Percentiles rank a stretch among this genome's conserved stretches.
phyloP scores from a whole-genome alignment of 2,113 vertebrate species.

The Promerops cafer region DNA sequence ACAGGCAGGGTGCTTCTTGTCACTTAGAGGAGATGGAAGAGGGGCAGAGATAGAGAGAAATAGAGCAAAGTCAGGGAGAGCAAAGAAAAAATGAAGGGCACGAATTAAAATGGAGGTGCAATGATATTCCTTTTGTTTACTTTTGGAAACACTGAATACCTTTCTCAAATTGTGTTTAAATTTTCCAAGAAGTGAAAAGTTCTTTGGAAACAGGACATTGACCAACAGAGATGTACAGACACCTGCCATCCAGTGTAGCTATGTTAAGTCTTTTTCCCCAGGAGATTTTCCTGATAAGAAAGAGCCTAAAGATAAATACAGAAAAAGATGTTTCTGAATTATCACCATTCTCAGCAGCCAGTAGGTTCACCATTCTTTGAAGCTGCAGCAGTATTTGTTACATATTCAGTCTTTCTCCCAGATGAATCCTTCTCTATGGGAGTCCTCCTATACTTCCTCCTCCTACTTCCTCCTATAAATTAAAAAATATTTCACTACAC shows the following conservation, averaged over 20 bases:
- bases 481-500: not conserved
- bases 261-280: not conserved
- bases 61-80: not conserved
- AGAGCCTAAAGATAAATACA: not conserved
- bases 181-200: not conserved
- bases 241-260: accelerated
- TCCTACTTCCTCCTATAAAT: not conserved
- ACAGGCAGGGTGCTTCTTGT: not conserved
- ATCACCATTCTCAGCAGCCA: not conserved
- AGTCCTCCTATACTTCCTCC: too few relatives aligned
- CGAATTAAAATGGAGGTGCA: not conserved
- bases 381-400: not conserved
- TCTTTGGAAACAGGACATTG: not conserved
- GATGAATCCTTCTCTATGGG: not conserved
- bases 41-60: not conserved
- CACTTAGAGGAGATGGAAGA: not conserved
- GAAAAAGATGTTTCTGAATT: not conserved
- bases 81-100: not conserved
- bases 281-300: not conserved
- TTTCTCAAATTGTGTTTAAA: not conserved
- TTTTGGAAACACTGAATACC: not conserved
- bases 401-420: not conserved
- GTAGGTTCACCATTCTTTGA: not conserved
- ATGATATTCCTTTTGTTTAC: not conserved
- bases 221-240: not conserved